Base-by-base conservation (phyloP, 2,888 invertebrate species). In the Melinaea menophilus region DNA sequence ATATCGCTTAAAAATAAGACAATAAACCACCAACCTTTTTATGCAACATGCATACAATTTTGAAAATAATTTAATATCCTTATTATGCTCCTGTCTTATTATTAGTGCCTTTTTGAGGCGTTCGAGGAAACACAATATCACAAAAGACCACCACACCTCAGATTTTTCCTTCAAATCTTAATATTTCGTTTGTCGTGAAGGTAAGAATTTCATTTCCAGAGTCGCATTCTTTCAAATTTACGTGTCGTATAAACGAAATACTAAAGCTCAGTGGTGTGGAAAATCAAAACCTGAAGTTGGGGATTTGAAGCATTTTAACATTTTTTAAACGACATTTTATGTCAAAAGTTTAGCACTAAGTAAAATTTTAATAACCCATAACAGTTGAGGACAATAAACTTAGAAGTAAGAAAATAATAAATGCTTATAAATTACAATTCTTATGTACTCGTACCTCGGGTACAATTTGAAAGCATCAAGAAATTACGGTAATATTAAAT, bases 161-260 rank as follows among this genome's bases (percentile, higher is more conserved):
- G 31, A 51, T 31, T 31, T 31, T 51, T 51, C 13, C 33, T 13
- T 55, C n/a, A 41, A 41, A 41, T 41, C 13, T 51, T 51, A 51
- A 51, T 51, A 51, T 51, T 51, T 51, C 51, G 51, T 51, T 31
- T 31, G 51, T 22, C 41, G 31, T 59, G 31, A 45, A 48, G 64
- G 61, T 58, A 56, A 64, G 45, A 66, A 54, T 66, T 58, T 47
- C 59, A 54, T 61, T 58, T 59, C 33, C 47, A 47, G 9, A 5
- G n/a, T 13, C 47, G 34, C 31, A 35, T 45, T 59, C 60, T 59
- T 60, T 62, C 45, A 60, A 64, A 67, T 60, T 58, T 63, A 63
- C 55, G 55, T 65, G 55, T 58, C 59, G 56, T 65, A 56, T 63
- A 61, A 61, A 58, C 37, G 64, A 62, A 63, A 66, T 66, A 63